These are phyloP conservation scores for Brachionus paranguensis DNA, from an alignment of 1,140 invertebrate genomes.

Conservation along the genomic window DNA sequence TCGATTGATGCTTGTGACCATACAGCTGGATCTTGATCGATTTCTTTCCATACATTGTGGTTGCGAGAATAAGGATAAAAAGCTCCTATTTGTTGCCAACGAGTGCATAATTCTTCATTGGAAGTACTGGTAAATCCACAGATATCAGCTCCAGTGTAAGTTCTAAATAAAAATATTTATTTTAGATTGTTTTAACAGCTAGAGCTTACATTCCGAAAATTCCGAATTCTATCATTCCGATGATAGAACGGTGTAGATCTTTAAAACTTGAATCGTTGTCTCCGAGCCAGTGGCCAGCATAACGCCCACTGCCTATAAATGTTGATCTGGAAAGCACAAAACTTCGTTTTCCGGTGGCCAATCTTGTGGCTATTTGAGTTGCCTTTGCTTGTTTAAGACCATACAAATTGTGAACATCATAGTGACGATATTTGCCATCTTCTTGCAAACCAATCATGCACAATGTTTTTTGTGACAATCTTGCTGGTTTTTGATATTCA, in stretches of 20 bases:
- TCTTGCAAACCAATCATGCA: conserved; percentile 74
- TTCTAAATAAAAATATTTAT: conserved; percentile 51
- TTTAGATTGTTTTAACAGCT: background rate
- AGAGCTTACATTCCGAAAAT: conserved; percentile 63
- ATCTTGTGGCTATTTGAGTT: conserved; percentile 55
- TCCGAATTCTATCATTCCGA: conserved; percentile 46
- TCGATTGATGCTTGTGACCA: conserved; percentile 25
- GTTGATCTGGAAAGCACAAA: conserved; percentile 77
- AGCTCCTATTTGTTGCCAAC: conserved; percentile 61
- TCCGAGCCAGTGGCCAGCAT: conserved; percentile 82
- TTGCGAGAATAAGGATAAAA: conserved; percentile 56
- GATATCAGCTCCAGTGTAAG: conserved; percentile 73
- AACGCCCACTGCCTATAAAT: conserved; percentile 71
- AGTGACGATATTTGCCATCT: conserved; percentile 47
- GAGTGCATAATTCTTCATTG: conserved; percentile 59
- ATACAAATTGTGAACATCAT: conserved; percentile 70
- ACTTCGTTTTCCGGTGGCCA: conserved; percentile 57
- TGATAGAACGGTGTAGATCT: conserved; percentile 51
- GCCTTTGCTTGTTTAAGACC: conserved; percentile 54
- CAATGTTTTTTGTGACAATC: conserved; percentile 59
- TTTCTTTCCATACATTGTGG: conserved; percentile 45
- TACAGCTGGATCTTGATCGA: conserved; percentile 47
- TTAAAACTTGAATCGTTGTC: conserved; percentile 50
- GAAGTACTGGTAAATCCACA: conserved; percentile 78
- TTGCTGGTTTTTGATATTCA: conserved; percentile 49